These are phyloP conservation scores for Drosophila parthenogenetica DNA, from an alignment of 2,888 invertebrate species.

Conservation along the genomic window DNA sequence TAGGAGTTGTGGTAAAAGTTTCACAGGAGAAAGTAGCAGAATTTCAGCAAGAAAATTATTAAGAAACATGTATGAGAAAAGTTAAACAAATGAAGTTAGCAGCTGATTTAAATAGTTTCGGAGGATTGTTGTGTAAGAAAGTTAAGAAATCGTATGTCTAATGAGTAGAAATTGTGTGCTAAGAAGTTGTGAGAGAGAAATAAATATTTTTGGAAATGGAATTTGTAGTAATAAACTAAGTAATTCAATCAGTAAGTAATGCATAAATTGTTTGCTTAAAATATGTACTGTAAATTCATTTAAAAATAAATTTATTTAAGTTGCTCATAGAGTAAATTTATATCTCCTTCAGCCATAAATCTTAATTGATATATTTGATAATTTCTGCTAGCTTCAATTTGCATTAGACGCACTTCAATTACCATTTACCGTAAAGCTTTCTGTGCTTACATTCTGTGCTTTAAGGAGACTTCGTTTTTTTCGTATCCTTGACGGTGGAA, in stretches of 20 bases:
- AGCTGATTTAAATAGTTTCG: constrained; percentile 16
- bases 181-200: background rate
- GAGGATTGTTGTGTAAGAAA: background rate
- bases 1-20: constrained; percentile 38
- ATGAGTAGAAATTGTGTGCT: background rate
- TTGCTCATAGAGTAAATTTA: no score
- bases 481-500: constrained; percentile 18
- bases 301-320: no score
- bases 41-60: constrained; percentile 1
- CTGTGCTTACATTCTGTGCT: constrained; percentile 1
- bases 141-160: background rate
- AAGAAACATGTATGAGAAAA: constrained; percentile 13
- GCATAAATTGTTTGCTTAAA: no score
- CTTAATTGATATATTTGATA: constrained; percentile 8
- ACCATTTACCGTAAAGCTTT: background rate
- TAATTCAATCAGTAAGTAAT: no score
- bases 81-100: constrained; percentile 30
- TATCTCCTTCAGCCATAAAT: background rate
- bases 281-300: no score
- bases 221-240: no score
- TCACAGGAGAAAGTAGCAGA: constrained; percentile 32
- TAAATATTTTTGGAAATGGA: no score
- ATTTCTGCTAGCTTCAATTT: constrained; percentile 5
- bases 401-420: background rate
- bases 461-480: constrained; percentile 11